A percentile compares a stretch with the other conserved stretches of the same genome.
Evolutionary conservation across 1,140 invertebrate species (phyloP).

Genomic region (Solenopsis fugax): DNA sequence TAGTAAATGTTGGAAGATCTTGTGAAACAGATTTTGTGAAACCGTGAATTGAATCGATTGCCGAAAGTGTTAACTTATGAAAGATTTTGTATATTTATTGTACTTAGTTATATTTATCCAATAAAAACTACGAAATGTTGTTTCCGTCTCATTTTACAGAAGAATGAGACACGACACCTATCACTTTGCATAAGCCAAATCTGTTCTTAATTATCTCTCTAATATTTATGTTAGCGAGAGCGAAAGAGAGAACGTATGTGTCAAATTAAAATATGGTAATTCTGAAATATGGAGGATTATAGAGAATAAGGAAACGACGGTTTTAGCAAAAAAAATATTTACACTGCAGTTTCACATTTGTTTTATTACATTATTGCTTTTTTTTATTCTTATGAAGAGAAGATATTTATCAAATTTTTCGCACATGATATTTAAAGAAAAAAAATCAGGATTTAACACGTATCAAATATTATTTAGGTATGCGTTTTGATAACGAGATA

Average conservation of each 20-base stretch:
- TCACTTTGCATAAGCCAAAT: background rate
- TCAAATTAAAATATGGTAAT: background rate
- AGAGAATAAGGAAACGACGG: too few relatives aligned
- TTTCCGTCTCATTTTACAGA: conserved; percentile 1
- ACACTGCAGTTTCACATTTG: background rate
- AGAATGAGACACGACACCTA: background rate
- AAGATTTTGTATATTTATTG: conserved; percentile 13
- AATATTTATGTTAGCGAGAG: background rate
- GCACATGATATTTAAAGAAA: background rate
- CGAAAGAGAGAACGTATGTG: too few relatives aligned
- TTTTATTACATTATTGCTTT: background rate
- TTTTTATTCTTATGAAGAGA: background rate
- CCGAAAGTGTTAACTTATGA: background rate
- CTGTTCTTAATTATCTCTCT: background rate
- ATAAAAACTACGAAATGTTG: conserved; percentile 19
- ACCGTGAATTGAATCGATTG: background rate
- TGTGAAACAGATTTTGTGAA: background rate
- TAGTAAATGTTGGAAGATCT: background rate
- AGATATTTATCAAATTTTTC: background rate
- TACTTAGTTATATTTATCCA: background rate
- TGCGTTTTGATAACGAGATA: background rate
- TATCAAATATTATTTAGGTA: background rate
- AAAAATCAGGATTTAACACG: background rate
- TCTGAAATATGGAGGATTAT: too few relatives aligned
- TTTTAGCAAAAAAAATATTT: background rate